Evolutionary conservation across 2,888 invertebrate species (phyloP), one percentile per base, ranked within the genome.

Genomic region (Molorchus minor): DNA sequence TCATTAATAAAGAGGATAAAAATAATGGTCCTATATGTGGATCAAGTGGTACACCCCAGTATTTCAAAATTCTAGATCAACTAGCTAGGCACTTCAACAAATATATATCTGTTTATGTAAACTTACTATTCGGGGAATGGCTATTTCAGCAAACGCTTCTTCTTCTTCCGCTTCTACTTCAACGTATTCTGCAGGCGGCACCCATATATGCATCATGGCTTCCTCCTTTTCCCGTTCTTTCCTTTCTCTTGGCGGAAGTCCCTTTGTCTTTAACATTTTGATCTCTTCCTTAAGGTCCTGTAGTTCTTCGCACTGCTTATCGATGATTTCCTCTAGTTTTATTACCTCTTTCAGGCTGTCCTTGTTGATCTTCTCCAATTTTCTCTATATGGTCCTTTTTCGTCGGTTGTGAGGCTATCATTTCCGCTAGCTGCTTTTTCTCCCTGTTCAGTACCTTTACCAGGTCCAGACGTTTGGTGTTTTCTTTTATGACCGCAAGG

Each of bases 381-480:
- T 60, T 8, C n/a, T 74, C 68, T 2, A 79, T 45, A 46, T 74
- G 66, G n/a, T 68, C 70, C n/a, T 67, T 67, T 54, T 72, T 73
- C 35, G 73, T 73, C 1, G 70, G 64, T 70, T 84, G 84, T 17
- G 72, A 64, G 12, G 76, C 75, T 10, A 85, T 66, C 3, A 83
- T 56, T 40, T 80, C 80, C 1, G 74, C 71, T n/a, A 87, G 70
- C 51, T 83, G 80, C 2, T 80, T 77, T 64, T 83, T 83, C 65
- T 87, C 86, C 46, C 83, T 83, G 40, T 82, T 83, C 20, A 88
- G 75, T n/a, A 85, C 76, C 0, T 83, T 80, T 3, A 86, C 62
- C 12, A 87, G 77, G 68, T 85, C 85, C 25, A 85, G 65, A 61
- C 84, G 84, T 56, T 83, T 82, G 0, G 86, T 85, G 62, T 86